phyloP scores from a whole-genome alignment of 1,140 invertebrate genomes.

The Panagrolaimus sp. region DNA sequence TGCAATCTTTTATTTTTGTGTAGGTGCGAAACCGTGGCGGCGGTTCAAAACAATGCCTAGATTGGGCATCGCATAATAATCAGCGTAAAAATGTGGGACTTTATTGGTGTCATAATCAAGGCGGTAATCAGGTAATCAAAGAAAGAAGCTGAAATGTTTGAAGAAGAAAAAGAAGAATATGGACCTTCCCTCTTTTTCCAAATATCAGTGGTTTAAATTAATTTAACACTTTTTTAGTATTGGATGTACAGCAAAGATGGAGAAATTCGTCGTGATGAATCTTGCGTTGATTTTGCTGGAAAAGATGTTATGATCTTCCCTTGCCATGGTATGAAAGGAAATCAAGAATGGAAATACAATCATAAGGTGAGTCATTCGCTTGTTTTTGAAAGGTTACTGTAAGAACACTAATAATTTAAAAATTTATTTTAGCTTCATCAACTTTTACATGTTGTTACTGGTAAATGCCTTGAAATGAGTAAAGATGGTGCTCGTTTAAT shows the following conservation, averaged over 20 bases:
- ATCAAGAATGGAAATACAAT: slow-evolving; percentile 57
- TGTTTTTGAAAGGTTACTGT: background rate
- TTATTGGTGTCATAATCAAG: slow-evolving; percentile 89
- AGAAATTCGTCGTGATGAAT: slow-evolving; percentile 90
- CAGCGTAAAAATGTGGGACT: slow-evolving; percentile 65
- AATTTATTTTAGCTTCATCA: slow-evolving; percentile 47
- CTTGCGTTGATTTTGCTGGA: slow-evolving; percentile 90
- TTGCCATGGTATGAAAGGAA: slow-evolving; percentile 62
- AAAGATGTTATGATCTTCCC: slow-evolving; percentile 85
- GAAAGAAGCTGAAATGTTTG: background rate
- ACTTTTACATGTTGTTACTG: slow-evolving; percentile 49
- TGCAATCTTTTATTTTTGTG: slow-evolving; percentile 9
- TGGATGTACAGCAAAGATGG: slow-evolving; percentile 94
- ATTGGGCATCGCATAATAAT: slow-evolving; percentile 42
- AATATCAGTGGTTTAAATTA: slow-evolving; percentile 13
- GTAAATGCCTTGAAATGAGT: slow-evolving; percentile 56
- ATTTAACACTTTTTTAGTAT: slow-evolving; percentile 68
- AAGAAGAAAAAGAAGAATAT: background rate
- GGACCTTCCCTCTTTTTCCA: background rate
- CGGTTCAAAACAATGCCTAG: slow-evolving; percentile 55
- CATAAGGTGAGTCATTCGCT: slow-evolving; percentile 40
- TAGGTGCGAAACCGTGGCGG: slow-evolving; percentile 57
- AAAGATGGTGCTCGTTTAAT: slow-evolving; percentile 51
- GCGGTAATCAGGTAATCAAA: slow-evolving; percentile 85
- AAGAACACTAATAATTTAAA: background rate